A percentile compares a stretch with the other conserved stretches of the same genome.
These are phyloP conservation scores for Diarsia brunnea DNA, from an alignment of 2,888 invertebrate genomes.

Conservation along the genomic window DNA sequence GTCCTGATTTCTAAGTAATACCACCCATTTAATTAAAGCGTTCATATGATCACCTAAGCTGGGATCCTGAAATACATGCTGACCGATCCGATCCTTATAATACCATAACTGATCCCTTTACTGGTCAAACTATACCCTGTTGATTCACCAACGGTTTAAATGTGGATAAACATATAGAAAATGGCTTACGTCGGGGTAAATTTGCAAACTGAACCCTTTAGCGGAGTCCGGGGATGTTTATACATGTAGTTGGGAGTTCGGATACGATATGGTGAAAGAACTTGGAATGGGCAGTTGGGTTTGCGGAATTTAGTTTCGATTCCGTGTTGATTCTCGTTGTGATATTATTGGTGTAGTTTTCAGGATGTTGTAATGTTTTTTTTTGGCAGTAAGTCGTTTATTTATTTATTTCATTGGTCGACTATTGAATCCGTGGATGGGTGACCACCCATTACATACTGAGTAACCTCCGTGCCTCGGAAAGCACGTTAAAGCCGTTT, in stretches of 20 bases:
- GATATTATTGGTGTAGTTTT: conserved; percentile 15
- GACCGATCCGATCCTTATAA: conserved; percentile 39
- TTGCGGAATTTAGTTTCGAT: conserved; percentile 24
- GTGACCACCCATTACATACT: too few relatives aligned
- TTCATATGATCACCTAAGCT: conserved; percentile 12
- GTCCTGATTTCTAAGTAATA: background rate
- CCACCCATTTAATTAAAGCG: conserved; percentile 15
- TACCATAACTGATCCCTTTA: conserved; percentile 50
- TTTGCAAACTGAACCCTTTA: conserved; percentile 52
- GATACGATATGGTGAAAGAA: conserved; percentile 32
- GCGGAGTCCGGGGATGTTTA: conserved; percentile 40
- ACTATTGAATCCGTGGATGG: background rate
- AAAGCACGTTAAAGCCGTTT: too few relatives aligned
- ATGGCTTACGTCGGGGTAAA: conserved; percentile 57
- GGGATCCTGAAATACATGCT: conserved; percentile 16
- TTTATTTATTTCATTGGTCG: background rate
- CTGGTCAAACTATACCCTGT: conserved; percentile 49
- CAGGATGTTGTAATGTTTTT: background rate
- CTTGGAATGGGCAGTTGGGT: conserved; percentile 2
- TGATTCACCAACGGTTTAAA: conserved; percentile 60
- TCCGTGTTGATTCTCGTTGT: conserved; percentile 3
- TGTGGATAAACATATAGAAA: conserved; percentile 59
- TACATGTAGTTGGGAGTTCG: conserved; percentile 38
- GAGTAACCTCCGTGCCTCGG: too few relatives aligned
- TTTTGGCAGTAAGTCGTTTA: background rate